Evolutionary conservation across 2,797 vertebrate species (phyloP).

Genomic region (Chaunax sp.): DNA sequence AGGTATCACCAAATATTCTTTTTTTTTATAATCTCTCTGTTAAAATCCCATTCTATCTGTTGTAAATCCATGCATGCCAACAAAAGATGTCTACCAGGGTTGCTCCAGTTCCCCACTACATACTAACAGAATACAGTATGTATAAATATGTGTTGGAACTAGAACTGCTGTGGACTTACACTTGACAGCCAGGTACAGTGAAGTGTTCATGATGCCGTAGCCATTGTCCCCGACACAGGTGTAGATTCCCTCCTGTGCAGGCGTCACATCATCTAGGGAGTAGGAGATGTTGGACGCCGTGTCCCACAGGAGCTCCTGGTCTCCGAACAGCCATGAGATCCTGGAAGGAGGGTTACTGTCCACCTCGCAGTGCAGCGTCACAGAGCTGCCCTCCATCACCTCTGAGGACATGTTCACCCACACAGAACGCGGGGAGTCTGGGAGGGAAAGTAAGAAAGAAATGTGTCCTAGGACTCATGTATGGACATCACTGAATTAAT

Average conservation of each 20-base stretch:
- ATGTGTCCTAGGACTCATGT: background rate
- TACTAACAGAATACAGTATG: background rate
- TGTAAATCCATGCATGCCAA: background rate
- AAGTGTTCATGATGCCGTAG: constrained; percentile 89
- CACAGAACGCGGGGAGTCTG: constrained; percentile 88
- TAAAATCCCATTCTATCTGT: background rate
- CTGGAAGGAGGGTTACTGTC: constrained; percentile 89
- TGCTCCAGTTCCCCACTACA: background rate
- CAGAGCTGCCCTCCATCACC: constrained; percentile 89
- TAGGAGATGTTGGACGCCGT: constrained; percentile 84
- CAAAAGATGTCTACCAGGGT: too few relatives aligned
- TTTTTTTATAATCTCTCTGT: too few relatives aligned
- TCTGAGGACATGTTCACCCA: constrained; percentile 91
- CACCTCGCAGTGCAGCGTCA: constrained; percentile 88
- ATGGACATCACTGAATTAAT: background rate
- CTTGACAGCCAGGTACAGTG: constrained; percentile 89
- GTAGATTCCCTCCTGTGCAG: constrained; percentile 87
- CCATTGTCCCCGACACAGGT: constrained; percentile 90
- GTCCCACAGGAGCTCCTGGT: constrained; percentile 84
- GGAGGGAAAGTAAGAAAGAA: background rate
- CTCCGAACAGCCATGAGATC: constrained; percentile 88
- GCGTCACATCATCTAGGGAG: constrained; percentile 83
- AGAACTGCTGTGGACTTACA: constrained; percentile 82
- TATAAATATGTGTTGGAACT: background rate
- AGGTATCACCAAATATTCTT: background rate